phyloP scores from a whole-genome alignment of 2,797 vertebrate species.

The Orestias chungarensis region DNA sequence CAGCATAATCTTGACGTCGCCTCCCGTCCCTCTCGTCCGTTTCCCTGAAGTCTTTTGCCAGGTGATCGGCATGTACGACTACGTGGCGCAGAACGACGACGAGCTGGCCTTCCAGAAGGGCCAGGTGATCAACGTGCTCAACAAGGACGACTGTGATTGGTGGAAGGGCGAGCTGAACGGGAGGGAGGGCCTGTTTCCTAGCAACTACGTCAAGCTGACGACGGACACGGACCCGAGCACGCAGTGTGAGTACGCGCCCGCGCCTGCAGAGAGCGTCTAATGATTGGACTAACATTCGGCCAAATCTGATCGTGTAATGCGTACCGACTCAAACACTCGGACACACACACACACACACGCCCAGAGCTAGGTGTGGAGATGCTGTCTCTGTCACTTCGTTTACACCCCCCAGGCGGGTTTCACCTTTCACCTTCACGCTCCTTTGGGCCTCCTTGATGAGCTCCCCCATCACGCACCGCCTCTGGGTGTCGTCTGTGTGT shows the following conservation, averaged over 20 bases:
- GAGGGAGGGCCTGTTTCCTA: conserved; percentile 95
- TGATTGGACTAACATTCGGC: conserved; percentile 38
- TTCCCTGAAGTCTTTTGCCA: conserved; percentile 86
- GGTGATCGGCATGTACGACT: conserved; percentile 99
- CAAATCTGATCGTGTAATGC: conserved; percentile 18
- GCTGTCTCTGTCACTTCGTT: conserved; percentile 63
- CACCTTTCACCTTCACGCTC: conserved; percentile 58
- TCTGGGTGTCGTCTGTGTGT: conserved; percentile 66
- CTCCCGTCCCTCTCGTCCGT: not conserved
- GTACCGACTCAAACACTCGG: not conserved
- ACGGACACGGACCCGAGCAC: conserved; percentile 97
- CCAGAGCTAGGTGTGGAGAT: conserved; percentile 74
- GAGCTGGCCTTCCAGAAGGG: conserved; percentile 97
- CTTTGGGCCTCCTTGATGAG: conserved; percentile 74
- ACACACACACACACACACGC: conserved; percentile 53
- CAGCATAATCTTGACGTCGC: not conserved
- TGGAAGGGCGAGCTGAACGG: conserved; percentile 97
- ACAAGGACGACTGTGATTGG: conserved; percentile 98
- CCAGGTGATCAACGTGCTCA: conserved; percentile 96
- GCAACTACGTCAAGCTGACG: conserved; percentile 98
- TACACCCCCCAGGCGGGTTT: conserved; percentile 62
- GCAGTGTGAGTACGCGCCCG: conserved; percentile 91
- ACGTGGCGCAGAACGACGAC: conserved; percentile 96
- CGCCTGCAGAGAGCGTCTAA: conserved; percentile 16
- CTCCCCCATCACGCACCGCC: conserved; percentile 57